phyloP scores from a whole-genome alignment of 1,140 invertebrate species.

The Drosophila neocordata region DNA sequence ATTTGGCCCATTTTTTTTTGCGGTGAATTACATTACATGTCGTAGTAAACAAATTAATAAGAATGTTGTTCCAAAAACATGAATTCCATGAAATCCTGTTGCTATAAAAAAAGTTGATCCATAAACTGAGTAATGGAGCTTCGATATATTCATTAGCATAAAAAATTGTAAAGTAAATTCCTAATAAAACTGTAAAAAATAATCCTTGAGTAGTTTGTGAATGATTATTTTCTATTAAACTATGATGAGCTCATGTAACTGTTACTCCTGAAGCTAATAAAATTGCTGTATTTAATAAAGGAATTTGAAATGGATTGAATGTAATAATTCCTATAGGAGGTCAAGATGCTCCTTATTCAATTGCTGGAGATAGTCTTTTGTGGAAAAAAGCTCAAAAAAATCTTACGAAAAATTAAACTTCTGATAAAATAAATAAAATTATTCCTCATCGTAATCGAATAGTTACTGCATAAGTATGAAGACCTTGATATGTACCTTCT shows the following conservation, averaged over 20 bases:
- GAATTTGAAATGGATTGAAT: slow-evolving; percentile 86
- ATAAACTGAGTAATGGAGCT: slow-evolving; percentile 86
- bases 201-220: slow-evolving; percentile 83
- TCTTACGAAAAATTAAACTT: slow-evolving; percentile 47
- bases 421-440: slow-evolving; percentile 58
- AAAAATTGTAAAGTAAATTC: slow-evolving; percentile 84
- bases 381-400: slow-evolving; percentile 85
- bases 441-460: slow-evolving; percentile 82
- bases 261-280: slow-evolving; percentile 85
- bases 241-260: slow-evolving; percentile 85
- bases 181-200: slow-evolving; percentile 85
- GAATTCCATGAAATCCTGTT: slow-evolving; percentile 89
- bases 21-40: no score
- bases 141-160: slow-evolving; percentile 84
- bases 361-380: slow-evolving; percentile 75
- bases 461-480: slow-evolving; percentile 70
- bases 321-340: slow-evolving; percentile 84
- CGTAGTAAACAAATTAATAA: slow-evolving; percentile 85
- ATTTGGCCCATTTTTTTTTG: no score
- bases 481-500: slow-evolving; percentile 85
- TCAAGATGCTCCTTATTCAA: slow-evolving; percentile 86
- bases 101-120: slow-evolving; percentile 88
- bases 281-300: slow-evolving; percentile 86
- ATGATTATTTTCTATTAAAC: slow-evolving; percentile 84
- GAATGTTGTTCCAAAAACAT: slow-evolving; percentile 88